phyloP scores from a whole-genome alignment of 2,888 invertebrate genomes.

The Drosophila lacicola region DNA sequence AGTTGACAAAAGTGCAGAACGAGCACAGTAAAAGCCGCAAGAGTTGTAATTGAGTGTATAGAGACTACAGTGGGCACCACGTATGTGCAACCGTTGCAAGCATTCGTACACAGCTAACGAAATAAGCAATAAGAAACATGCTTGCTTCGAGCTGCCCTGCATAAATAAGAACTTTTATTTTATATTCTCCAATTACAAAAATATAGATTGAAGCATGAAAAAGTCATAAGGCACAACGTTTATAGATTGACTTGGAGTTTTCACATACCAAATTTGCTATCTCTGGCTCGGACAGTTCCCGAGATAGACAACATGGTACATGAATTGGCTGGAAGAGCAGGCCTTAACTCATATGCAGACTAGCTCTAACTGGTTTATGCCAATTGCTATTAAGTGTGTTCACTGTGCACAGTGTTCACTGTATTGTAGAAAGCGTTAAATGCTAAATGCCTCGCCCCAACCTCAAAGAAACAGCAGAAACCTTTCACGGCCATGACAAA shows the following conservation, averaged over 20 bases:
- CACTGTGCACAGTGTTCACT: constrained; percentile 19
- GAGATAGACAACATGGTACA: too few relatives aligned
- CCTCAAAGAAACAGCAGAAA: constrained; percentile 9
- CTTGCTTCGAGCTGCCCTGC: too few relatives aligned
- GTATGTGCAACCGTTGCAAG: not conserved
- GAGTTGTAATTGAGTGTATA: constrained; percentile 36
- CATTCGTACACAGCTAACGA: too few relatives aligned
- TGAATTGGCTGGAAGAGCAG: too few relatives aligned
- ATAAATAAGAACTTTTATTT: too few relatives aligned
- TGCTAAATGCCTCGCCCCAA: constrained; percentile 33
- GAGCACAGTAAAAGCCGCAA: constrained; percentile 33
- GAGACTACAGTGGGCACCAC: constrained; percentile 11
- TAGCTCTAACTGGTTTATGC: too few relatives aligned
- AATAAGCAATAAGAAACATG: too few relatives aligned
- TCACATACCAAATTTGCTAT: not conserved
- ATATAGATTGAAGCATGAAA: too few relatives aligned
- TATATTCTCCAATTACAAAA: too few relatives aligned
- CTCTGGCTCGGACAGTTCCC: too few relatives aligned
- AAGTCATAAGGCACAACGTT: not conserved
- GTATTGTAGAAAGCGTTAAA: constrained; percentile 49
- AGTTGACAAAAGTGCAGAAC: constrained; percentile 45
- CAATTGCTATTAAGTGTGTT: too few relatives aligned
- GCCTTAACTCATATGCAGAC: too few relatives aligned
- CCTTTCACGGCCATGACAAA: constrained; percentile 47
- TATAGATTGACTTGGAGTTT: not conserved